Evolutionary conservation across 2,888 invertebrate genomes (phyloP).

Genomic region (Lithophane leautieri): DNA sequence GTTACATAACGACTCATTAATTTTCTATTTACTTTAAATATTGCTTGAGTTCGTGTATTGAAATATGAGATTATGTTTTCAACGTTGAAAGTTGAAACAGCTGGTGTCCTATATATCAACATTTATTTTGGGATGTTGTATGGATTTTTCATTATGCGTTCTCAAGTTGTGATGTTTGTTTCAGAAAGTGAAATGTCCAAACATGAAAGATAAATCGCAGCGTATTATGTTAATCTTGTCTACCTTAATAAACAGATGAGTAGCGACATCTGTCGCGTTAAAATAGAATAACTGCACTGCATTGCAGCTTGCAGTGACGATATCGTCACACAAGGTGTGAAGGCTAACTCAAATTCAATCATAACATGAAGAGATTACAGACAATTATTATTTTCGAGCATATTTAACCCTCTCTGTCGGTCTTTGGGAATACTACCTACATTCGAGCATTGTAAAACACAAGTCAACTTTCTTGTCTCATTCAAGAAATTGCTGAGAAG

Average conservation of each 20-base stretch:
- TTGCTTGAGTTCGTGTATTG: slow-evolving; percentile 51
- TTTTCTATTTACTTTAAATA: slow-evolving; percentile 73
- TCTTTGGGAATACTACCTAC: not conserved
- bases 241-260: not conserved
- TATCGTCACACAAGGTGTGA: not conserved
- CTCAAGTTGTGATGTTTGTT: slow-evolving; percentile 6
- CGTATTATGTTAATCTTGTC: not conserved
- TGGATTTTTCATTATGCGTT: not conserved
- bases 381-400: not conserved
- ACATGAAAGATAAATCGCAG: slow-evolving; percentile 6
- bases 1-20: slow-evolving; percentile 72
- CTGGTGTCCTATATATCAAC: slow-evolving; percentile 46
- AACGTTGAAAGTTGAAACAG: slow-evolving; percentile 33
- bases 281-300: not conserved
- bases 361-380: not conserved
- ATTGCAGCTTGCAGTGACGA: not conserved
- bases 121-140: slow-evolving; percentile 27
- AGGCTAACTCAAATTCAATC: not conserved
- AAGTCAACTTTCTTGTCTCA: not conserved
- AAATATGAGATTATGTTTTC: slow-evolving; percentile 56
- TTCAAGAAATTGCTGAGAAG: slow-evolving; percentile 3
- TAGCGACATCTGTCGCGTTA: slow-evolving; percentile 14
- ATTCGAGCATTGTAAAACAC: not conserved
- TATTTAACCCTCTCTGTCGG: not conserved
- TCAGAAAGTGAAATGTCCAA: not conserved